Conservation (phyloP, 2,797 vertebrate genomes). For the Masticophis lateralis region DNA sequence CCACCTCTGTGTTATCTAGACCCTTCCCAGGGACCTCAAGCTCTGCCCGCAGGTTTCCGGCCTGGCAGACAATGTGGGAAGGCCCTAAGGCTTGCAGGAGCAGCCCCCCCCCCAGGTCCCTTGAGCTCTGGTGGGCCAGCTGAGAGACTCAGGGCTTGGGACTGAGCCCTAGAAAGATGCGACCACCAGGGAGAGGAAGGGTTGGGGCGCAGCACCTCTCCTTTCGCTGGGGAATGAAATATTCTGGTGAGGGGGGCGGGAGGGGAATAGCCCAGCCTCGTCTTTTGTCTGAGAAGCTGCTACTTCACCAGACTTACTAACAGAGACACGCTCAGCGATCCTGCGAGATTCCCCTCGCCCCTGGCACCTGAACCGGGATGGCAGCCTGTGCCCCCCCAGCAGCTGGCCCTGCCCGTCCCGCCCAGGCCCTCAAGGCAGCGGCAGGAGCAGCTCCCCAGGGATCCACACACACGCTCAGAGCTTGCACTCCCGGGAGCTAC, state of each 20-base stretch:
- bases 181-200: slow-evolving; percentile 35
- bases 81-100: slow-evolving; percentile 28
- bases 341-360: neutral
- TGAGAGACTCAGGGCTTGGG: neutral
- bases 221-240: neutral
- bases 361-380: neutral
- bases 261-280: neutral
- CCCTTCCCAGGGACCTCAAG: slow-evolving; percentile 9
- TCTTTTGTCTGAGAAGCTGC: neutral
- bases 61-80: neutral
- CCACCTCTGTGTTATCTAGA: slow-evolving; percentile 37
- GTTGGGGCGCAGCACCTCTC: neutral
- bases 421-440: neutral
- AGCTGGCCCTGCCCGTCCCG: neutral
- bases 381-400: neutral
- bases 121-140: neutral
- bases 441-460: neutral
- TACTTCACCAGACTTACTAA: neutral
- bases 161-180: neutral
- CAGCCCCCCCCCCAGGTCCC: neutral
- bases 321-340: no score
- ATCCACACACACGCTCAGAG: neutral
- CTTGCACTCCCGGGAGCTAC: neutral
- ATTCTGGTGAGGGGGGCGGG: neutral
- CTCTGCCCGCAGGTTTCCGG: neutral